These are phyloP conservation scores for Pseudotriccus pelzelni DNA, from an alignment of 2,797 vertebrate genomes.

Conservation along the genomic window DNA sequence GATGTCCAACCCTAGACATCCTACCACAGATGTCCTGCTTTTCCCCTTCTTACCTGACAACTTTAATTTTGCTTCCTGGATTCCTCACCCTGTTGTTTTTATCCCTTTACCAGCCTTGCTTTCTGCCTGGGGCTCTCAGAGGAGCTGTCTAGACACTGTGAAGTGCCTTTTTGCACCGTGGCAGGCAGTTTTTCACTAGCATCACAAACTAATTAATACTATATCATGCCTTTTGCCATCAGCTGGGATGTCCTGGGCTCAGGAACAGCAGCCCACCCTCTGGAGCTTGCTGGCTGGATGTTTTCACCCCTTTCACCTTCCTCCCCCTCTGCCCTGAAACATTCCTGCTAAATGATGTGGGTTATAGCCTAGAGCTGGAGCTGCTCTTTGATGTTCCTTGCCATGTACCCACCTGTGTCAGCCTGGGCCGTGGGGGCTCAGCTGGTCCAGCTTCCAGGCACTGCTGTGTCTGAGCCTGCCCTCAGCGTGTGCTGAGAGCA, in stretches of 20 bases:
- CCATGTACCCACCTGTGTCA: background rate
- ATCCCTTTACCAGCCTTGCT: background rate
- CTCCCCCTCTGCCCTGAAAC: background rate
- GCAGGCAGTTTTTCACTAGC: background rate
- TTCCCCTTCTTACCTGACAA: background rate
- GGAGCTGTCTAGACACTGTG: background rate
- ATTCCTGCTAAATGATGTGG: background rate
- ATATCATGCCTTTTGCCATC: background rate
- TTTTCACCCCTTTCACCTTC: background rate
- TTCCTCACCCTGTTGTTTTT: background rate
- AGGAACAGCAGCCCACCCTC: background rate
- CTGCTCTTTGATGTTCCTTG: background rate
- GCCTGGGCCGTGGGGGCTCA: background rate
- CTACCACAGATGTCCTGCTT: background rate
- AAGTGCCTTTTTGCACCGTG: background rate
- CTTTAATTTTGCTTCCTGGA: slow-evolving; percentile 27
- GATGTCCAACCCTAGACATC: background rate
- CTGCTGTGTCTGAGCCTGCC: background rate
- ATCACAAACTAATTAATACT: background rate
- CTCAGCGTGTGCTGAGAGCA: background rate
- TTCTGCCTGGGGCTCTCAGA: background rate
- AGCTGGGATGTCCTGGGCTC: background rate
- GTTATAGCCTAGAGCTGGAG: background rate
- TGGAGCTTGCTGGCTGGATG: background rate
- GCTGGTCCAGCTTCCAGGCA: background rate